Evolutionary conservation across 2,888 invertebrate species (phyloP), one percentile per base, ranked within the genome.

Genomic region (Neoscelio sp.): DNA sequence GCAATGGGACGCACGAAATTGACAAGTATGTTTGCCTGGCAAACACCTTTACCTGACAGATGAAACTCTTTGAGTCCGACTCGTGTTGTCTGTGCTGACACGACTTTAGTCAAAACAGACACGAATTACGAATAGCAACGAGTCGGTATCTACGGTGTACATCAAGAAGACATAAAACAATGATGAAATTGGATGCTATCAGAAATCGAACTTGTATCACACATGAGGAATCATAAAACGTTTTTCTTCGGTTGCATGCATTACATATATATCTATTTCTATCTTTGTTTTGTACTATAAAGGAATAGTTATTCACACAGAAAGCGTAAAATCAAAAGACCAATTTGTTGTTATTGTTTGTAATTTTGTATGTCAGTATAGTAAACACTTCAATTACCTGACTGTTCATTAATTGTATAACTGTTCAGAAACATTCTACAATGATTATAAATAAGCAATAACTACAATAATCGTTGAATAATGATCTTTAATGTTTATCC

Each of bases 111-210:
- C 42, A 58, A 58, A 28, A 58, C 28, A 40, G 15, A 23, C 7
- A 42, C 26, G 20, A 42, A 58, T 26, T 58, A 38, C 58, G 28
- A 58, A 26, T 28, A 28, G 42, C 28, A 52, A 42, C 30, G 42
- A 28, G 28, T 28, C 28, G 7, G 23, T 30, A 42, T 58, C 58
- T 28, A 17, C 17, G 58, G 30, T 23, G 10, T 17, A 28, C 15
- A 58, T 58, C 58, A 30, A 42, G 42, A 13, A 42, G 15, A 58
- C 58, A 17, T 58, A 58, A 58, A 58, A 58, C 58, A 42, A 58
- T 58, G 42, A 58, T 42, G 58, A 42, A 58, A 58, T 58, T 58
- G 58, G 58, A 10, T 28, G 12, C 38, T 30, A 23, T 28, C 42
- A 28, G 26, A 30, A 58, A 58, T 58, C 42, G 42, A 58, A 58